A percentile compares a stretch with the other conserved stretches of the same genome.
phyloP scores from a whole-genome alignment of 1,140 invertebrate genomes.

The Delia radicum region DNA sequence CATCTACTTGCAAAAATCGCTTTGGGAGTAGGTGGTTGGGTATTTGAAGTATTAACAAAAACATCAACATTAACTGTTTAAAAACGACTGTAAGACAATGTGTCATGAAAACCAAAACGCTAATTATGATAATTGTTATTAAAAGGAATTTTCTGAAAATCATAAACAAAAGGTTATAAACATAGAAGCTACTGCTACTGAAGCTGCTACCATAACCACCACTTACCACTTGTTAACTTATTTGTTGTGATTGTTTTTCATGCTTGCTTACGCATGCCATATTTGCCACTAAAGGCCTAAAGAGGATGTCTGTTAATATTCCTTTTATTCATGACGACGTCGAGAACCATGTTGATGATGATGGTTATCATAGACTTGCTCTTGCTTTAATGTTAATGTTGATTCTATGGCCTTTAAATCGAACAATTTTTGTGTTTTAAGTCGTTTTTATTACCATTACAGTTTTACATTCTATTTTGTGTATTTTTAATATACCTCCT shows the following conservation, averaged over 20 bases:
- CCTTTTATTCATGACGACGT: no score
- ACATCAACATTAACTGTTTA: not conserved
- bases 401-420: slow-evolving; percentile 1
- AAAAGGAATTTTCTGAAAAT: slow-evolving; percentile 41
- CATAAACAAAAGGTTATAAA: slow-evolving; percentile 44
- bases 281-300: not conserved
- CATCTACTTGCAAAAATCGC: not conserved
- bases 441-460: not conserved
- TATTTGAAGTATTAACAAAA: not conserved
- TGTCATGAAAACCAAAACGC: slow-evolving; percentile 25
- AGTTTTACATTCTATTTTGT: not conserved
- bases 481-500: not conserved
- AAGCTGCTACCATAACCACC: not conserved
- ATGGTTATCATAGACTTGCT: no score
- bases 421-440: not conserved
- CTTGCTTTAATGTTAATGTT: not conserved
- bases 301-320: not conserved
- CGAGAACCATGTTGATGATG: no score
- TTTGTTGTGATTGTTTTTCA: no score
- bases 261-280: not conserved
- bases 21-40: no score
- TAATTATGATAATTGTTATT: slow-evolving; percentile 55
- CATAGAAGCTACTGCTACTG: not conserved
- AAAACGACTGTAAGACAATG: not conserved
- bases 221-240: not conserved